Evolutionary conservation across 2,888 invertebrate genomes (phyloP), one percentile per base, ranked within the genome.

Genomic region (Agrotis puta): DNA sequence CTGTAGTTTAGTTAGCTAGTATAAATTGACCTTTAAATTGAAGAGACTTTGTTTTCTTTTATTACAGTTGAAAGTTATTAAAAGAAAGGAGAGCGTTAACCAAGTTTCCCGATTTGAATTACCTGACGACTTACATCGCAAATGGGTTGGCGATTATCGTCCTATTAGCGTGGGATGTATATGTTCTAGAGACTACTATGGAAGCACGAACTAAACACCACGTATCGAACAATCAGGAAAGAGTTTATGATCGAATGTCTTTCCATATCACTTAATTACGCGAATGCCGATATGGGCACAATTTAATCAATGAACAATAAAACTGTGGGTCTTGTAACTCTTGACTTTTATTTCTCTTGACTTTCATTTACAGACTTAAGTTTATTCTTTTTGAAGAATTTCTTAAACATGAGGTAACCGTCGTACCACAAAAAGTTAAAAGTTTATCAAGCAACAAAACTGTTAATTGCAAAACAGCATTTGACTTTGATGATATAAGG

Each of bases 11-110:
- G 54, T n/a, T 56, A 33, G 27, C 27, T 33, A 13, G 4, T 33
- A n/a, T 3, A 54, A 54, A 27, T 33, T 56, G 13, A n/a, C n/a
- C 56, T 18, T 6, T n/a, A 14, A 33, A 27, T n/a, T 6, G 6
- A 13, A 14, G 13, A 16, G 13, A 33, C 2, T n/a, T 33, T 33
- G 13, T 56, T 33, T 33, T 56, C 1, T 47, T 59, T 69, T 82
- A n/a, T 92, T 93, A 67, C 84, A 95, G 95, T 59, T 94, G 71
- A 91, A 91, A 14, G 87, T 94, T 50, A 81, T 95, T 16, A 93
- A 88, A 78, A 87, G 86, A 59, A 88, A 82, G 66, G 84, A 83
- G 11, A 62, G 27, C 14, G 3, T 71, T 18, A 43, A 50, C 11
- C 68, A 82, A 73, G 22, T 54, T n/a, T 66, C 76, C 7, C 39